Conservation (phyloP, 1,140 invertebrate species). For the fruit fly (Drosophila melanogaster) region DNA sequence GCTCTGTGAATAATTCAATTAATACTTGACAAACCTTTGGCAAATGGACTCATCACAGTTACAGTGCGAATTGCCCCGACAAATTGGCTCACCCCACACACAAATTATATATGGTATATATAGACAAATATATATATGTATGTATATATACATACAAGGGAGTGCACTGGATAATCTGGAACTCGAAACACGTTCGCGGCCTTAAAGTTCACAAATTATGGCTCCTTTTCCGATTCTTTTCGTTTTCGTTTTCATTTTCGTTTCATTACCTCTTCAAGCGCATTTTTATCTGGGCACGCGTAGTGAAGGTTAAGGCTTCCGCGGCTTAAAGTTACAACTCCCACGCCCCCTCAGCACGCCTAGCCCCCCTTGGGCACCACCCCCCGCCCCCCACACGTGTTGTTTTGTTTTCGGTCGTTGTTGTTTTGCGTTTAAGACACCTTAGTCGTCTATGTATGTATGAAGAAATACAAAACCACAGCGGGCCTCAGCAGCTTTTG, state of each 20-base stretch:
- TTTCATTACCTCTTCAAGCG: slow-evolving; percentile 28
- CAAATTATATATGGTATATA: not conserved
- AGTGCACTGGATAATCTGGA: slow-evolving; percentile 36
- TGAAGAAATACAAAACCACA: not conserved
- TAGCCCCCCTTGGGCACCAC: not conserved
- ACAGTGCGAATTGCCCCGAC: slow-evolving; percentile 21
- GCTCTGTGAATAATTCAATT: slow-evolving; percentile 35
- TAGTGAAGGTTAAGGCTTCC: slow-evolving; percentile 61
- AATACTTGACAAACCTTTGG: slow-evolving; percentile 38
- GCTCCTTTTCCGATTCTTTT: slow-evolving; percentile 30
- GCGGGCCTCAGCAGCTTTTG: slow-evolving; percentile 28
- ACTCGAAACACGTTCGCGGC: slow-evolving; percentile 65
- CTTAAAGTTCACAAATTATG: slow-evolving; percentile 48
- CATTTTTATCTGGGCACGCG: slow-evolving; percentile 37
- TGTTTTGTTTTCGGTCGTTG: slow-evolving; percentile 40
- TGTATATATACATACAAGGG: slow-evolving; percentile 2
- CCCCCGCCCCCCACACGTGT: slow-evolving; percentile 28
- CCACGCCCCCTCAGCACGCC: slow-evolving; percentile 21
- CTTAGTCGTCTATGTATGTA: not conserved
- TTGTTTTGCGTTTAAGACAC: slow-evolving; percentile 26
- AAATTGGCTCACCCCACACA: slow-evolving; percentile 31
- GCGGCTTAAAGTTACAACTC: slow-evolving; percentile 16
- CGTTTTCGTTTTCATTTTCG: slow-evolving; percentile 50
- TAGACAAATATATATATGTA: not conserved
- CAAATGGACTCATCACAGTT: slow-evolving; percentile 10